Conservation (phyloP, 2,888 invertebrate species). For the Mayetiola destructor region DNA sequence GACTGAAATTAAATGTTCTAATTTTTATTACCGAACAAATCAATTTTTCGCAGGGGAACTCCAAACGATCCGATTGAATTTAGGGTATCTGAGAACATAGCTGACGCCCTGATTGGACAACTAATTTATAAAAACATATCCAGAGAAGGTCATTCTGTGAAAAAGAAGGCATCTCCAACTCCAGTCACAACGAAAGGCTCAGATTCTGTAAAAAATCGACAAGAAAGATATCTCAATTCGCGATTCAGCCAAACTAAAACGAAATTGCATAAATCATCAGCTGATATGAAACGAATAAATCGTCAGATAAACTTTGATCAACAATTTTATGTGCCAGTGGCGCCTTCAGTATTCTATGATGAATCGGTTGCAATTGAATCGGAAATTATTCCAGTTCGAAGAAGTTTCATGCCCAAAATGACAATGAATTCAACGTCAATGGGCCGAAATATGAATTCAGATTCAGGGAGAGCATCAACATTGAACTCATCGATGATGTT, state of each 20-base stretch:
- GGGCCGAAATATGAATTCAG: background rate
- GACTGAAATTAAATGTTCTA: slow-evolving; percentile 26
- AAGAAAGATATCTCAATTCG: slow-evolving; percentile 9
- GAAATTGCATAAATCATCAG: slow-evolving; percentile 18
- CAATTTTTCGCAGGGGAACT: slow-evolving; percentile 42
- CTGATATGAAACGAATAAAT: slow-evolving; percentile 6
- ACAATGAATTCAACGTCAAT: background rate
- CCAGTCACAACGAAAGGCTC: background rate
- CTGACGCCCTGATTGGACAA: slow-evolving; percentile 58
- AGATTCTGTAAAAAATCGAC: slow-evolving; percentile 10
- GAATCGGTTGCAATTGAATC: slow-evolving; percentile 10
- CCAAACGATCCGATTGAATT: slow-evolving; percentile 57
- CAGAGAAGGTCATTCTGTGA: slow-evolving; percentile 22
- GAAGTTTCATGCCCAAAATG: too few relatives aligned
- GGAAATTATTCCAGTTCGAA: background rate
- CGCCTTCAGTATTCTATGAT: slow-evolving; percentile 15
- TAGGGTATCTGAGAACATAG: slow-evolving; percentile 59
- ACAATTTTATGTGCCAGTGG: slow-evolving; percentile 15
- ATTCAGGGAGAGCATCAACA: background rate
- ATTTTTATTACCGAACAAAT: background rate
- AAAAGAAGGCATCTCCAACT: background rate
- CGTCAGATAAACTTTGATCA: slow-evolving; percentile 18
- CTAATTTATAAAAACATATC: slow-evolving; percentile 41
- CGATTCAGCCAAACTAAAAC: slow-evolving; percentile 17
- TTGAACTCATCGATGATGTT: background rate